A percentile compares a stretch with the other conserved stretches of the same genome.
These are phyloP conservation scores for Holothuria glaberrima DNA, from an alignment of 35 echinoderm and acorn worm genomes.

Conservation along the genomic window DNA sequence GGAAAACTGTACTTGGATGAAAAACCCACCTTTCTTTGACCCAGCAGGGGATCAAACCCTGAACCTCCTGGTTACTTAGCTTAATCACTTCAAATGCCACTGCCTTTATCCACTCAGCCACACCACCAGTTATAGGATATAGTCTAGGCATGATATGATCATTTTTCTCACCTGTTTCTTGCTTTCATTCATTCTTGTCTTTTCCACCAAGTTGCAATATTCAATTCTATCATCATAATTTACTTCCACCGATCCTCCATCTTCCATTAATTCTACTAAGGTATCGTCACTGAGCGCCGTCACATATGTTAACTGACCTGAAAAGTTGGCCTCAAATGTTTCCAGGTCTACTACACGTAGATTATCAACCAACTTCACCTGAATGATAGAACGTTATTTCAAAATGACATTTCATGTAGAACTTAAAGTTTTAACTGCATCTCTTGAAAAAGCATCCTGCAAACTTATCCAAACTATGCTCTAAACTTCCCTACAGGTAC, in stretches of 20 bases:
- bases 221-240: conserved; percentile 84
- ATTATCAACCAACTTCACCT: conserved; percentile 91
- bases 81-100: too few species aligned
- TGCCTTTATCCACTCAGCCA: too few species aligned
- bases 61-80: too few species aligned
- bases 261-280: conserved; percentile 63
- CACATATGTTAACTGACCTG: conserved; percentile 87
- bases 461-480: too few species aligned
- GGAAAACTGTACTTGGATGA: too few species aligned
- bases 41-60: too few species aligned
- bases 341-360: conserved; percentile 77
- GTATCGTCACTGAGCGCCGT: conserved; percentile 83
- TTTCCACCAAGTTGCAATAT: conserved; percentile 79
- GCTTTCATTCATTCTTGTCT: conserved; percentile 82
- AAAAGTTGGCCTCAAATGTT: conserved; percentile 81
- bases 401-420: too few species aligned
- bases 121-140: background rate
- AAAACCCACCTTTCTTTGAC: too few species aligned
- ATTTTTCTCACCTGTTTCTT: conserved; percentile 70
- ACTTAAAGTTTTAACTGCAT: too few species aligned
- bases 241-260: conserved; percentile 72
- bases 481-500: too few species aligned
- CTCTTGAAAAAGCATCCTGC: too few species aligned
- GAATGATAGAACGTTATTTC: background rate
- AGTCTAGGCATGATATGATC: background rate